Conservation (phyloP, 2,113 vertebrate species). For the Atherinomorus stipes region DNA sequence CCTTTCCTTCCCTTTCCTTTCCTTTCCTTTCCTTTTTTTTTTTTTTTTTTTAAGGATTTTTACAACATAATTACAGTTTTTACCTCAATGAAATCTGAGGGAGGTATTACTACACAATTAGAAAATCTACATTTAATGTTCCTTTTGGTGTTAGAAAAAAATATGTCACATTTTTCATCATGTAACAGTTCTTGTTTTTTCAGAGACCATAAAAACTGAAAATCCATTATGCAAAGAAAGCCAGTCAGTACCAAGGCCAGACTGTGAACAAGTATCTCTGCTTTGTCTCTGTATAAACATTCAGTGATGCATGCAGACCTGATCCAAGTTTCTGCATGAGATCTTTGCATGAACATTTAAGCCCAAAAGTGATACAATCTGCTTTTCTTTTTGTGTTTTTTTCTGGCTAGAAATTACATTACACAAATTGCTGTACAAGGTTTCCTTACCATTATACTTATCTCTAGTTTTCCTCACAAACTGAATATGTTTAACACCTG, state of each 20-base stretch:
- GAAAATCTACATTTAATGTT: background rate
- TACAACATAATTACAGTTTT: conserved; percentile 27
- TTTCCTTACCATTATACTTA: no score
- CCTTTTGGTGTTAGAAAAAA: background rate
- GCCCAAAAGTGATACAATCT: no score
- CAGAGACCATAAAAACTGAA: conserved; percentile 17
- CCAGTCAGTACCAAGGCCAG: conserved; percentile 32
- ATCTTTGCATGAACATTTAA: background rate
- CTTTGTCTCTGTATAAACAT: conserved; percentile 35
- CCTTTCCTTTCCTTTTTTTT: no score
- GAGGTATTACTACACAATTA: conserved; percentile 4
- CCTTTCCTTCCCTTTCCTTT: no score
- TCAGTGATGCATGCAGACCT: conserved; percentile 31
- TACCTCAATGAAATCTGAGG: conserved; percentile 6
- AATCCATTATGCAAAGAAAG: conserved; percentile 61
- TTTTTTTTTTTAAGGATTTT: background rate
- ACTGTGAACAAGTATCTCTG: background rate
- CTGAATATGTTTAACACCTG: no score
- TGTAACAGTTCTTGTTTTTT: background rate
- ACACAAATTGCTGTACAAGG: no score
- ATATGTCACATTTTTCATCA: background rate
- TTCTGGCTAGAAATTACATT: no score
- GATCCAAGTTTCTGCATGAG: conserved; percentile 10
- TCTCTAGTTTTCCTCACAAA: no score
- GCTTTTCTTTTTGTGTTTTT: no score